phyloP scores from a whole-genome alignment of 2,113 vertebrate genomes.

The Leptodactylus fuscus region DNA sequence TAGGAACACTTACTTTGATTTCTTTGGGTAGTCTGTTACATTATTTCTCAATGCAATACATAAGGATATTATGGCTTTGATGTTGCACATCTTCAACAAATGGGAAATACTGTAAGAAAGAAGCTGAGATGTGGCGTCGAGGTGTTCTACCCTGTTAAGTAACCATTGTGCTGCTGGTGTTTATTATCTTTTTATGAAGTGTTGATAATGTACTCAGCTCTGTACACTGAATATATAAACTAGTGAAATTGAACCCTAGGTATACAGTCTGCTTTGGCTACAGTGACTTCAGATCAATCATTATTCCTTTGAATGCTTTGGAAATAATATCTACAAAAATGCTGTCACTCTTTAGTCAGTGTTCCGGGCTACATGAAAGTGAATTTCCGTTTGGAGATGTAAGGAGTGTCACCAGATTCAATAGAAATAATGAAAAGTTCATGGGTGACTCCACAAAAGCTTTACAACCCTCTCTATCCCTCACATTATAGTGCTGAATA shows the following conservation, averaged over 20 bases:
- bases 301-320: too few species aligned
- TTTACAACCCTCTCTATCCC: too few species aligned
- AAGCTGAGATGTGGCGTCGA: constrained; percentile 69
- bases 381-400: too few species aligned
- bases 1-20: constrained; percentile 86
- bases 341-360: too few species aligned
- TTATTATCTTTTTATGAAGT: neutral
- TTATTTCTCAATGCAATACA: constrained; percentile 82
- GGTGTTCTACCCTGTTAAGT: constrained; percentile 63
- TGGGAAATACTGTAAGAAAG: constrained; percentile 76
- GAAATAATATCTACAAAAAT: too few species aligned
- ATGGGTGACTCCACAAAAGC: too few species aligned
- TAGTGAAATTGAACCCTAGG: too few species aligned
- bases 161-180: constrained; percentile 17
- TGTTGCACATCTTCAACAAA: constrained; percentile 75
- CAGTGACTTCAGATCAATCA: neutral
- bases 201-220: neutral
- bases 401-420: too few species aligned
- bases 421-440: too few species aligned
- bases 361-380: too few species aligned
- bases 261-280: neutral
- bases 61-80: constrained; percentile 79
- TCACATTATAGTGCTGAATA: too few species aligned
- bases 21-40: constrained; percentile 76
- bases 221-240: neutral